Evolutionary conservation across 2,113 vertebrate species (phyloP), one percentile per base, ranked within the genome.

Genomic region (Donacobius atricapilla): DNA sequence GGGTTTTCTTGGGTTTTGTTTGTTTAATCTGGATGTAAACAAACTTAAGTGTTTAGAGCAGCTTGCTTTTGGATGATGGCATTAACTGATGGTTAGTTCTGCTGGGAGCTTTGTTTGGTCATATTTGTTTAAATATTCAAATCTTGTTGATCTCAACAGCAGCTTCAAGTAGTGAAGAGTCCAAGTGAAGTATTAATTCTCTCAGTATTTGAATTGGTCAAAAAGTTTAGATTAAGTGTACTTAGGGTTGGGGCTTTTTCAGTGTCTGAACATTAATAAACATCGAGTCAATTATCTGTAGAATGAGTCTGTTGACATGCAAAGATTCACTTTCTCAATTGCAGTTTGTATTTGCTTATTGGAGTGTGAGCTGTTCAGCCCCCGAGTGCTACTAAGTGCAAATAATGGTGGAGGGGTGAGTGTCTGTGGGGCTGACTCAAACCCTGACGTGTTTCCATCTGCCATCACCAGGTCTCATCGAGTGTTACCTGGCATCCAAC

Each of bases 401-500:
- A 15, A 15, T 58, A 40, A 61, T 4, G 19, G 50, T 40, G 77
- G 44, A 66, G 9, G 8, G 21, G 3, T 56, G 65, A 58, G 40
- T 78, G 37, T 33, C 80, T 73, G 44, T 28, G 75, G 57, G 58
- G 63, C 58, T 71, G 39, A 65, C 66, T 42, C 51, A 53, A 15
- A 11, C 48, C 5, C 24, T n/a, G 39, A 39, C 48, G 18, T 15
- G 19, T 89, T 85, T 50, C 83, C 40, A 45, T 70, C 65, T 87
- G n/a, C 0, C 66, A 3, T 54, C 70, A 22, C 71, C 96, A 99
- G 99, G 99, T 92, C 98, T 99, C 95, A 99, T 99, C 1, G 99
- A 99, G 92, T 99, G 99, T 88, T 99, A 99, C 96, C 97, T 99
- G 90, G 99, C 99, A 1, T 99, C 99, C 68, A 99, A 99, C 94